phyloP scores from a whole-genome alignment of 2,888 invertebrate species.

The Cephonodes hylas region DNA sequence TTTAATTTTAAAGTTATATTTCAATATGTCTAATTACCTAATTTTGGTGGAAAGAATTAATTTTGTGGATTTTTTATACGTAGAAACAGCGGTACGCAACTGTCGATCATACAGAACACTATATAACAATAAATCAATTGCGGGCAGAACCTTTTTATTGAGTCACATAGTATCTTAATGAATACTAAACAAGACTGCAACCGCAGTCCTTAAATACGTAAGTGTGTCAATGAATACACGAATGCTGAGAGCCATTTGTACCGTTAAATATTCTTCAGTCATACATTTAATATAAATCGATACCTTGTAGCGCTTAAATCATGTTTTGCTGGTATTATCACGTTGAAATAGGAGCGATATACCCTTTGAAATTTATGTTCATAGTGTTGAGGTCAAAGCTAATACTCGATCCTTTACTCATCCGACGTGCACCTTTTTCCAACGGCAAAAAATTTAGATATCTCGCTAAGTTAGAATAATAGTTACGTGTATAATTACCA shows the following conservation, averaged over 20 bases:
- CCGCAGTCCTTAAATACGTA: constrained; percentile 1
- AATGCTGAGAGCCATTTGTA: constrained; percentile 6
- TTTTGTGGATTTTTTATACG: not conserved
- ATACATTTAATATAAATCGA: not conserved
- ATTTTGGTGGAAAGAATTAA: not conserved
- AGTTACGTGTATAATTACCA: not conserved
- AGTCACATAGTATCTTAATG: constrained; percentile 1
- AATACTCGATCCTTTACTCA: constrained; percentile 36
- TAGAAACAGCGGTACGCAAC: not conserved
- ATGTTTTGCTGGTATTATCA: not conserved
- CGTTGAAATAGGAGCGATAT: not conserved
- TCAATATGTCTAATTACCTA: not conserved
- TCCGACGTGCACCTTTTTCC: constrained; percentile 46
- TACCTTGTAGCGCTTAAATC: not conserved
- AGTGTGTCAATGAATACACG: constrained; percentile 10
- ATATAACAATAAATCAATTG: not conserved
- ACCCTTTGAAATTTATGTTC: constrained; percentile 13
- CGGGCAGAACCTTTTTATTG: not conserved
- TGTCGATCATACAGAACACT: not conserved
- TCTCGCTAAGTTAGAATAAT: not conserved
- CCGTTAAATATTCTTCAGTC: constrained; percentile 7
- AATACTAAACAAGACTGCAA: constrained; percentile 1
- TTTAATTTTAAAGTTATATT: not conserved
- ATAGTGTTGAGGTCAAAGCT: constrained; percentile 51
- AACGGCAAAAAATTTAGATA: not conserved